These are phyloP conservation scores for Muraenolepis orangiensis DNA, from an alignment of 2,797 vertebrate genomes.

Conservation along the genomic window DNA sequence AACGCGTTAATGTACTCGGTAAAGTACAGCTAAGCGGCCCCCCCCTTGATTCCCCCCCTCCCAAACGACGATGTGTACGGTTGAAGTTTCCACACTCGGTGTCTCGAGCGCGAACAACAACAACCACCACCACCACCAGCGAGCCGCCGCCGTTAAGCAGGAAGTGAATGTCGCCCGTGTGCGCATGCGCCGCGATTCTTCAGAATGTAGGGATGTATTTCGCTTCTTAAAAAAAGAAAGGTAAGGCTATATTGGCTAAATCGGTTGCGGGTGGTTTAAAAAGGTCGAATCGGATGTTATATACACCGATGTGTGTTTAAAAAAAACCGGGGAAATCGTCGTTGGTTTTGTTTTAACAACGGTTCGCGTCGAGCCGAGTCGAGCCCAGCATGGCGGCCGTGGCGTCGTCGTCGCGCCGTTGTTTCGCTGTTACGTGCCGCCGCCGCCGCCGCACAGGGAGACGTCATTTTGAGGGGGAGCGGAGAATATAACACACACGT, in stretches of 20 bases:
- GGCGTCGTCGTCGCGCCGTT: constrained; percentile 67
- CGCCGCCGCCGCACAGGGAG: constrained; percentile 79
- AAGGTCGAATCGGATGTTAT: too few species aligned
- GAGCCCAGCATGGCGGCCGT: constrained; percentile 64
- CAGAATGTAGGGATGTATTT: constrained; percentile 70
- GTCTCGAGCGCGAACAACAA: not conserved
- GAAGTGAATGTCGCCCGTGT: constrained; percentile 62
- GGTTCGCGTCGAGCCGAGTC: constrained; percentile 5
- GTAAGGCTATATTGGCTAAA: constrained; percentile 64
- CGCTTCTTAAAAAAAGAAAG: constrained; percentile 73
- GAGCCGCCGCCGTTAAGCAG: constrained; percentile 61
- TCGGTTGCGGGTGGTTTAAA: constrained; percentile 8
- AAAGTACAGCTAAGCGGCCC: too few species aligned
- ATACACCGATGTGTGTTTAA: too few species aligned
- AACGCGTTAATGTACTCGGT: too few species aligned
- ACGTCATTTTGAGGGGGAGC: constrained; percentile 80
- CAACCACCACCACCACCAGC: too few species aligned
- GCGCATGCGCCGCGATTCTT: constrained; percentile 72
- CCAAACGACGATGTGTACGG: not conserved
- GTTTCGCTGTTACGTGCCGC: constrained; percentile 72
- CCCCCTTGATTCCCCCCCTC: too few species aligned
- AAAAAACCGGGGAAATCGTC: too few species aligned
- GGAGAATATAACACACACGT: constrained; percentile 70
- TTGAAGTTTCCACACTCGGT: not conserved
- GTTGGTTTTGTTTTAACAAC: too few species aligned